phyloP scores from a whole-genome alignment of 1,140 invertebrate genomes.

The Drusus annulatus region DNA sequence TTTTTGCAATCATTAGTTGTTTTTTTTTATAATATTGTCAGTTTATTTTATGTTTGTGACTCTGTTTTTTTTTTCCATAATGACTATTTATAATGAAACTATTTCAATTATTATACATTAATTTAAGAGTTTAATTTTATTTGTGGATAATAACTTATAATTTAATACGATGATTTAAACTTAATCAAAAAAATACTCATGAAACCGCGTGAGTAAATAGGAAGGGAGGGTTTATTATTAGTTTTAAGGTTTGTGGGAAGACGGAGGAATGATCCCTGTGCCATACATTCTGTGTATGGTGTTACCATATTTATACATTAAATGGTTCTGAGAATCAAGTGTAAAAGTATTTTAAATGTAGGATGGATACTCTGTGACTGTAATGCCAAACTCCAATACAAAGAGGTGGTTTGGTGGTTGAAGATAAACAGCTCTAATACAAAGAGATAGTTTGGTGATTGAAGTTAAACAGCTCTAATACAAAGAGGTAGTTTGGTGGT shows the following conservation, averaged over 20 bases:
- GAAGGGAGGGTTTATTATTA: constrained; percentile 27
- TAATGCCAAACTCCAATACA: constrained; percentile 7
- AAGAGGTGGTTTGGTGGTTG: not conserved
- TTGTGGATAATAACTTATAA: constrained; percentile 41
- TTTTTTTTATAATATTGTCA: constrained; percentile 39
- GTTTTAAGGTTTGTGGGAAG: not conserved
- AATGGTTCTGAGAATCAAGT: constrained; percentile 20
- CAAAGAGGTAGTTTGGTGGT: not conserved
- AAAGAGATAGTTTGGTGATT: constrained; percentile 1
- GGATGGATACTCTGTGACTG: constrained; percentile 5
- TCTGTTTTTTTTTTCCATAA: constrained; percentile 32
- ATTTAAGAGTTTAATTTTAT: constrained; percentile 42
- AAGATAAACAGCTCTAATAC: not conserved
- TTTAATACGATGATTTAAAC: constrained; percentile 6
- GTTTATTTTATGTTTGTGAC: constrained; percentile 40
- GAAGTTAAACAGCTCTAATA: constrained; percentile 28
- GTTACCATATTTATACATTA: constrained; percentile 33
- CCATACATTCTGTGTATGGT: constrained; percentile 34
- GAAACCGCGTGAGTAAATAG: not conserved
- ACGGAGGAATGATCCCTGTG: constrained; percentile 2
- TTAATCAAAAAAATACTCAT: constrained; percentile 37
- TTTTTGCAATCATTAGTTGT: constrained; percentile 26
- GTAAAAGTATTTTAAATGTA: constrained; percentile 25
- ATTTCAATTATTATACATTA: constrained; percentile 39
- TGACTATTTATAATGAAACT: constrained; percentile 45